Percentiles rank a stretch among this genome's conserved stretches.
These are phyloP conservation scores for Machimus atricapillus DNA, from an alignment of 2,888 invertebrate genomes.

Conservation along the genomic window DNA sequence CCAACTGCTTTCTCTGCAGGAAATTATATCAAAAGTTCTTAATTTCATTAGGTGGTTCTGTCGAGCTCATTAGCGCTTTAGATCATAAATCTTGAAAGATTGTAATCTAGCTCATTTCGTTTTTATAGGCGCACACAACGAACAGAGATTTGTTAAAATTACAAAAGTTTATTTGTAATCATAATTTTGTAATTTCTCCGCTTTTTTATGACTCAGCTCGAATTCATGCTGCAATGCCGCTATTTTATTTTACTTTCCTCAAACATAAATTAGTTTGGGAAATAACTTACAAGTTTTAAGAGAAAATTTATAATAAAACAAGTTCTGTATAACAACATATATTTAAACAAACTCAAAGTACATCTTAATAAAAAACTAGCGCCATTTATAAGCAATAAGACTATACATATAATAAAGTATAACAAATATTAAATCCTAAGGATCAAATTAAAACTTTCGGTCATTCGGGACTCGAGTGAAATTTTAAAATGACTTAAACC, in stretches of 20 bases:
- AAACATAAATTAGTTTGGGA: too few relatives aligned
- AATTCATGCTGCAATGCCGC: neutral
- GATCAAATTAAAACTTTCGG: too few relatives aligned
- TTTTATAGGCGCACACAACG: neutral
- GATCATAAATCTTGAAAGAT: neutral
- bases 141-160: neutral
- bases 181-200: neutral
- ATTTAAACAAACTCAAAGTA: too few relatives aligned
- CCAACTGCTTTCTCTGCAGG: neutral
- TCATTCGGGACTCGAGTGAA: too few relatives aligned
- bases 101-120: neutral
- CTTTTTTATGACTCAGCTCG: neutral
- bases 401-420: too few relatives aligned
- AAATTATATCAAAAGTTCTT: neutral
- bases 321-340: too few relatives aligned
- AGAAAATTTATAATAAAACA: too few relatives aligned
- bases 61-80: neutral
- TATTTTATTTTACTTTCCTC: neutral
- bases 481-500: too few relatives aligned
- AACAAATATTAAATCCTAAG: too few relatives aligned
- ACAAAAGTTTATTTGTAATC: neutral
- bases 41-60: neutral
- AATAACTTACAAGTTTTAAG: too few relatives aligned
- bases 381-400: too few relatives aligned
- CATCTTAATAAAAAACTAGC: too few relatives aligned